Evolutionary conservation across 2,113 vertebrate species (phyloP).

Genomic region (Pholis gunnellus): DNA sequence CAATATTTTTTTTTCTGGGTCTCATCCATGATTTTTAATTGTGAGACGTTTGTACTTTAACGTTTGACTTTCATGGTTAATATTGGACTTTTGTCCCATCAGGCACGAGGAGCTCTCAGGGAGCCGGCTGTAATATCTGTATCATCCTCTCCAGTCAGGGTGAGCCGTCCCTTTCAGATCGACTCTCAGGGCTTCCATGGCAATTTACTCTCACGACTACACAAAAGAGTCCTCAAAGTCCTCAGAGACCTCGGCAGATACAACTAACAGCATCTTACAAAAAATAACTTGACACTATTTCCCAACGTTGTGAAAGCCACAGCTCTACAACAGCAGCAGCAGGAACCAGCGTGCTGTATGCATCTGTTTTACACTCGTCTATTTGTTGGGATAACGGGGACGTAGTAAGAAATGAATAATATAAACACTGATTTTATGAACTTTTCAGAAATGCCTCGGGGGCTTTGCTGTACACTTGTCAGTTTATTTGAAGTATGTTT

Average conservation of each 20-base stretch:
- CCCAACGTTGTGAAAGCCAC: slow-evolving; percentile 21
- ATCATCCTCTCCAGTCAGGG: slow-evolving; percentile 72
- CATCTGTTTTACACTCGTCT: slow-evolving; percentile 55
- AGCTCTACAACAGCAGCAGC: not conserved
- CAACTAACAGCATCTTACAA: slow-evolving; percentile 55
- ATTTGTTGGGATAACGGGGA: slow-evolving; percentile 67
- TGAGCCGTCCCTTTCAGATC: slow-evolving; percentile 67
- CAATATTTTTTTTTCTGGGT: slow-evolving; percentile 8
- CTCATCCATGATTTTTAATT: slow-evolving; percentile 51
- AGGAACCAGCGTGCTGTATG: slow-evolving; percentile 24
- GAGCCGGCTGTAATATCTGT: slow-evolving; percentile 73
- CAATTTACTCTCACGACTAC: slow-evolving; percentile 73
- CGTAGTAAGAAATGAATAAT: slow-evolving; percentile 64
- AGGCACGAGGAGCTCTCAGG: slow-evolving; percentile 59
- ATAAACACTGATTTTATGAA: slow-evolving; percentile 76
- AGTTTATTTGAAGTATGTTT: slow-evolving; percentile 81
- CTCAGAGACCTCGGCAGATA: slow-evolving; percentile 66
- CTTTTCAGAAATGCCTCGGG: slow-evolving; percentile 69
- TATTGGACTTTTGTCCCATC: slow-evolving; percentile 68
- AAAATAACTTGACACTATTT: slow-evolving; percentile 51
- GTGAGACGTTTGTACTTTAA: slow-evolving; percentile 44
- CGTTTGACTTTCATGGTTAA: slow-evolving; percentile 71
- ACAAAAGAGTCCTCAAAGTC: slow-evolving; percentile 75
- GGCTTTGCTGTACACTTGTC: slow-evolving; percentile 67
- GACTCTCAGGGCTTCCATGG: slow-evolving; percentile 69